Conservation (phyloP, 2,888 invertebrate species). For the Lepidocyrtoides sp. region DNA sequence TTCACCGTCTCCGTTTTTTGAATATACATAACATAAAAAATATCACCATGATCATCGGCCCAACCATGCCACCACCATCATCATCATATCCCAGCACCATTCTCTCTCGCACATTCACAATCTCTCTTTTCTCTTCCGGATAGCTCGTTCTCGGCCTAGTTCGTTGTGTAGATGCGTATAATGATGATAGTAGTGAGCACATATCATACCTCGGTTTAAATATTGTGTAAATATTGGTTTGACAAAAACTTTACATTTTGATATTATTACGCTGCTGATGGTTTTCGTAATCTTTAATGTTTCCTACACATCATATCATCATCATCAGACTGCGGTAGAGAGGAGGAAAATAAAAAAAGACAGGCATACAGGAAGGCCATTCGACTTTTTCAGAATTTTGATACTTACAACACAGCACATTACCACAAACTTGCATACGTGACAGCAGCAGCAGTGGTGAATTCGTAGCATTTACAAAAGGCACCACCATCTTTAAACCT, state of each 20-base stretch:
- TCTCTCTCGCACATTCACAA: neutral
- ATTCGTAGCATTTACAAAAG: neutral
- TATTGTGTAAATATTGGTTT: too few relatives aligned
- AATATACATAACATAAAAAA: neutral
- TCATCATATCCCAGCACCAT: conserved; percentile 3
- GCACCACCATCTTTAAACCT: neutral
- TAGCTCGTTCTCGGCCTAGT: conserved; percentile 67
- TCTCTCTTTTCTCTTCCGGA: conserved; percentile 52
- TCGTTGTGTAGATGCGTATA: conserved; percentile 15
- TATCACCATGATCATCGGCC: conserved; percentile 23
- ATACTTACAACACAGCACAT: too few relatives aligned
- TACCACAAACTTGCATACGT: too few relatives aligned
- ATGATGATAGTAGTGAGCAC: neutral
- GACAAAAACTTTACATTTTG: too few relatives aligned
- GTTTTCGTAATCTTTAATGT: neutral
- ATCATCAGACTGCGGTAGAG: neutral
- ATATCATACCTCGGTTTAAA: too few relatives aligned
- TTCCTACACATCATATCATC: neutral
- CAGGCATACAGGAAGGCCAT: too few relatives aligned
- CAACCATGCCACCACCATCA: conserved; percentile 17
- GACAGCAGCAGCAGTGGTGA: too few relatives aligned
- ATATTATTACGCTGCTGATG: neutral
- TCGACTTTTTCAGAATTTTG: too few relatives aligned
- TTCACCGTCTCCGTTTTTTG: conserved; percentile 51
- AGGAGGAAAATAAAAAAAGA: neutral